Percentiles rank a stretch among this genome's conserved stretches.
Evolutionary conservation across 2,888 invertebrate genomes (phyloP).

Genomic region (Cryptus armator): DNA sequence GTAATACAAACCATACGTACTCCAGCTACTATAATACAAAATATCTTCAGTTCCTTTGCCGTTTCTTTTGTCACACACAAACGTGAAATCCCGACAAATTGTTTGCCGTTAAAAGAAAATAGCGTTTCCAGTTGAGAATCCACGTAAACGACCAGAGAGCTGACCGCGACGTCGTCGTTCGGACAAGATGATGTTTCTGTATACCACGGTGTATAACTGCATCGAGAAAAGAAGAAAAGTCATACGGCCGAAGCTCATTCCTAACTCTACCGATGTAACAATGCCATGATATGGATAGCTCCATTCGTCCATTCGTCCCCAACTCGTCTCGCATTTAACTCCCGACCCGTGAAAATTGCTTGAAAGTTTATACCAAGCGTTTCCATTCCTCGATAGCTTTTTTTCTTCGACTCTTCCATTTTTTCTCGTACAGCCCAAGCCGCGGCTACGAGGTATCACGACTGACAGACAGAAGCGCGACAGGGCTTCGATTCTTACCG

Average conservation of each 20-base stretch:
- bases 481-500: slow-evolving; percentile 8
- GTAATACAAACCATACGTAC: neutral
- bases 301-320: neutral
- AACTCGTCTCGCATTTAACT: neutral
- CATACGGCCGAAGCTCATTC: neutral
- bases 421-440: neutral
- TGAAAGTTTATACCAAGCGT: neutral
- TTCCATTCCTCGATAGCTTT: neutral
- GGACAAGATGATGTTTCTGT: neutral
- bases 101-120: slow-evolving; percentile 28
- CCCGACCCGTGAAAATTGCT: slow-evolving; percentile 1
- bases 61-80: neutral
- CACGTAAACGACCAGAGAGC: neutral
- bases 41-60: neutral
- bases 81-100: slow-evolving; percentile 17
- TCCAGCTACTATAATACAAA: neutral
- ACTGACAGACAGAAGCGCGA: neutral
- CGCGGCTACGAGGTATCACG: neutral
- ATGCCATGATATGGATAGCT: neutral
- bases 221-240: slow-evolving; percentile 5
- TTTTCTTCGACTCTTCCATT: neutral
- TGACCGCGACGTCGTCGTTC: slow-evolving; percentile 4
- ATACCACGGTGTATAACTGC: neutral
- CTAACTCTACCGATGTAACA: neutral
- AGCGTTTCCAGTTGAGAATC: slow-evolving; percentile 3